phyloP scores from a whole-genome alignment of 2,113 vertebrate genomes.

The Syrrhaptes paradoxus region DNA sequence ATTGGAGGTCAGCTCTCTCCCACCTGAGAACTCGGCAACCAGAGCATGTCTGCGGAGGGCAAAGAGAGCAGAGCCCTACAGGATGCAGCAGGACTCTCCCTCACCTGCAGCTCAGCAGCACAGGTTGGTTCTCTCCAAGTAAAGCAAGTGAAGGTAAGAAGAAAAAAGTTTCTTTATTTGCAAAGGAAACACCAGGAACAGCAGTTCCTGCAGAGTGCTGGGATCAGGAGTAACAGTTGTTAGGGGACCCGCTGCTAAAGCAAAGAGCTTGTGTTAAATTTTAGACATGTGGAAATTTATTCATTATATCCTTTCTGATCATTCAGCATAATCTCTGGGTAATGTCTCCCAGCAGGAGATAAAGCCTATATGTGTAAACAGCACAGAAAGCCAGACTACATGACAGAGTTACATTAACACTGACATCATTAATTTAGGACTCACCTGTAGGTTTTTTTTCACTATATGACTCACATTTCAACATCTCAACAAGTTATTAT shows the following conservation, averaged over 20 bases:
- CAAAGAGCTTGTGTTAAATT: neutral
- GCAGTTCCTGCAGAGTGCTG: neutral
- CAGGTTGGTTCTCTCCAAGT: neutral
- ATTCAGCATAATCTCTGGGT: neutral
- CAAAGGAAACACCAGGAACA: neutral
- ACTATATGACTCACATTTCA: neutral
- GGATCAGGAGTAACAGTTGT: neutral
- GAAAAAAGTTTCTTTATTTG: neutral
- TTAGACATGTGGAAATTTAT: neutral
- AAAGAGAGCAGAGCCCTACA: neutral
- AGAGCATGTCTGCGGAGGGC: rapidly evolving
- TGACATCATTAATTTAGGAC: neutral
- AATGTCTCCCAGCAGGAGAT: neutral
- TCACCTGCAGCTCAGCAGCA: neutral
- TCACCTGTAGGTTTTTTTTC: neutral
- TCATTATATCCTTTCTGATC: neutral
- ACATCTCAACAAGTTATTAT: neutral
- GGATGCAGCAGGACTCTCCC: neutral
- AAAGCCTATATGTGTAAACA: neutral
- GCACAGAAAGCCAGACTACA: neutral
- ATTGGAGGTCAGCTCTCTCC: rapidly evolving
- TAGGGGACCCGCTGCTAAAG: neutral
- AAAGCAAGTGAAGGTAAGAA: neutral
- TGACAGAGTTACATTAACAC: neutral
- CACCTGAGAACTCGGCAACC: rapidly evolving